A percentile compares a stretch with the other conserved stretches of the same genome.
These are phyloP conservation scores for Catostylus mosaicus DNA, from an alignment of 30 jellyfish, hydroid and myxozoan species.

Conservation along the genomic window DNA sequence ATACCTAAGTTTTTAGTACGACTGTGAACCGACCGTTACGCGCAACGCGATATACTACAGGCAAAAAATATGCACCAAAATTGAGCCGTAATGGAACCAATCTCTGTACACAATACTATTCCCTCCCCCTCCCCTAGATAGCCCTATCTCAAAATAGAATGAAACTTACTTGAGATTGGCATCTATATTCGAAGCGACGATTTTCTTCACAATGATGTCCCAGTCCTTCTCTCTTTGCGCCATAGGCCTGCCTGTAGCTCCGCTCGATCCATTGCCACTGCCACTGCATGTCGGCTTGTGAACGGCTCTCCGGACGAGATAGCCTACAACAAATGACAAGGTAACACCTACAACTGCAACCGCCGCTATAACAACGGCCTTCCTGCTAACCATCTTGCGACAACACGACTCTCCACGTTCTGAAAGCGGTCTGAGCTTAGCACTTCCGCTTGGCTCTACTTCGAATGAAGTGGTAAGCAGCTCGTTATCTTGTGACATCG, in stretches of 20 bases:
- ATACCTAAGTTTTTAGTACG: too few relatives aligned
- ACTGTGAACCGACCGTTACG: too few relatives aligned
- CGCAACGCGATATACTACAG: too few relatives aligned
- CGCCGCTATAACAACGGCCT: constrained; percentile 3
- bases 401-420: too few relatives aligned
- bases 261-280: background rate
- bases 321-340: constrained; percentile 75
- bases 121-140: too few relatives aligned
- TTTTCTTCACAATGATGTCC: constrained; percentile 42
- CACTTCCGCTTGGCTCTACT: background rate
- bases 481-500: background rate
- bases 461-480: background rate
- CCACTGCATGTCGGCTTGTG: constrained; percentile 14
- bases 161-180: constrained; percentile 32
- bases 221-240: constrained; percentile 36
- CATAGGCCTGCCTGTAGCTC: background rate
- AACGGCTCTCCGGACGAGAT: constrained; percentile 65
- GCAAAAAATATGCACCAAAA: too few relatives aligned
- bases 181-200: constrained; percentile 49
- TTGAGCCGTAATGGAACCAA: too few relatives aligned
- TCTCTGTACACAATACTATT: too few relatives aligned
- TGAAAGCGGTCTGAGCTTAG: too few relatives aligned
- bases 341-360: constrained; percentile 36
- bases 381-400: constrained; percentile 28
- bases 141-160: background rate